phyloP scores from a whole-genome alignment of 2,113 vertebrate genomes.

The Meles meles region DNA sequence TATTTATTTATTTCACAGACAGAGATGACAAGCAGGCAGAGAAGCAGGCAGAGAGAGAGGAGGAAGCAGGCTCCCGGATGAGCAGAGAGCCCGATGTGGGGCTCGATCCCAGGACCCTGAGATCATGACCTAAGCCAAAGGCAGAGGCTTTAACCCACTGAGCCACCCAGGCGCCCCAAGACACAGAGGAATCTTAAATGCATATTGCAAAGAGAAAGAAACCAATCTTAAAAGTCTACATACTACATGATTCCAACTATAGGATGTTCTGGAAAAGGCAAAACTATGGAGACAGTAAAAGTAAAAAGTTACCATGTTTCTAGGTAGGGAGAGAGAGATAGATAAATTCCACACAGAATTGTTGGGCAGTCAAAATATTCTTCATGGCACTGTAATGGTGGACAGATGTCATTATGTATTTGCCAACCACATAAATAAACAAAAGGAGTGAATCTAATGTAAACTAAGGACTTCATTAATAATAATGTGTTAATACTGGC shows the following conservation, averaged over 20 bases:
- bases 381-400: neutral
- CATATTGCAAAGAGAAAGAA: neutral
- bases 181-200: neutral
- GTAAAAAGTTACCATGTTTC: neutral
- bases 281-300: neutral
- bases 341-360: neutral
- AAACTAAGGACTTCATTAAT: neutral
- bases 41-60: too few species aligned
- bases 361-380: neutral
- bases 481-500: neutral
- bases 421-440: neutral
- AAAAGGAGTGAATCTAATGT: neutral
- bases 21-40: too few species aligned
- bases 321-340: neutral
- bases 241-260: neutral
- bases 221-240: neutral
- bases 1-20: too few species aligned
- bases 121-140: too few species aligned
- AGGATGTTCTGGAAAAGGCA: neutral
- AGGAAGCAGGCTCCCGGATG: too few species aligned
- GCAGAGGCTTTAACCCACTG: too few species aligned
- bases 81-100: too few species aligned
- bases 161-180: too few species aligned
- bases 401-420: neutral
- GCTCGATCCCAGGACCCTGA: too few species aligned